phyloP scores from a whole-genome alignment of 1,140 invertebrate genomes.

The Tetranychus urticae region DNA sequence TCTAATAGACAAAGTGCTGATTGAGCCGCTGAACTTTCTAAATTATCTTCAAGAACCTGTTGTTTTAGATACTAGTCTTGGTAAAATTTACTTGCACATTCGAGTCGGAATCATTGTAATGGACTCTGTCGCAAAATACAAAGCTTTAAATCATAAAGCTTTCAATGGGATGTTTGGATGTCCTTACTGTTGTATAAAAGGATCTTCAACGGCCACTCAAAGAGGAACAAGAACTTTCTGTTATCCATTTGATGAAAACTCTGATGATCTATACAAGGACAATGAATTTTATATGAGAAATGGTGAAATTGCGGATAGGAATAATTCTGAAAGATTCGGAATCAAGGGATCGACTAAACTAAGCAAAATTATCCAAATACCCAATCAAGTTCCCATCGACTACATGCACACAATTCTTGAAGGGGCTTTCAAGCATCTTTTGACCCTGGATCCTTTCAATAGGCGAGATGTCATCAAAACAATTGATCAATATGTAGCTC shows the following conservation, averaged over 20 bases:
- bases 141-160: not conserved
- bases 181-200: not conserved
- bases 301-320: not conserved
- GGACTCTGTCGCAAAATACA: not conserved
- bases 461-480: not conserved
- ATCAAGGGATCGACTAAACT: not conserved
- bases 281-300: not conserved
- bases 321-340: not conserved
- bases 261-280: not conserved
- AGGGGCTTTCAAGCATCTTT: not conserved
- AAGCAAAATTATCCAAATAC: not conserved
- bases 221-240: not conserved
- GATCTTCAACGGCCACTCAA: not conserved
- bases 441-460: not conserved
- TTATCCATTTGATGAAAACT: not conserved
- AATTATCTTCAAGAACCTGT: too few species aligned
- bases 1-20: too few species aligned
- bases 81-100: too few species aligned
- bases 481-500: not conserved
- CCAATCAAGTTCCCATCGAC: not conserved
- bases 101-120: too few species aligned
- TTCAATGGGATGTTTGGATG: not conserved
- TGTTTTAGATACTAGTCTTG: too few species aligned
- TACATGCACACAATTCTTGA: not conserved
- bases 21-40: too few species aligned